Evolutionary conservation across 2,888 invertebrate species (phyloP).

Genomic region (Andricus quercusramuli): DNA sequence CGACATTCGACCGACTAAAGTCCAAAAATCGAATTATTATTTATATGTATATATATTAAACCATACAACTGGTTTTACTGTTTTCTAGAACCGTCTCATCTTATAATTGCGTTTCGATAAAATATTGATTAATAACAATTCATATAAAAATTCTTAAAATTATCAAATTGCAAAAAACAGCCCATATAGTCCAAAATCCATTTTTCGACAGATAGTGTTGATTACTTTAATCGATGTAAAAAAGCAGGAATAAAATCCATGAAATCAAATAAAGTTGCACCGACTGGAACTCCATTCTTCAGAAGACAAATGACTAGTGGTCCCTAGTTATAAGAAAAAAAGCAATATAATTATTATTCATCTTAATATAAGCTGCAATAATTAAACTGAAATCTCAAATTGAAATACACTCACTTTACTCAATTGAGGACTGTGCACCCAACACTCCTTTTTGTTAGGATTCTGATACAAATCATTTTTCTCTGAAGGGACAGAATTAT

Average conservation of each 20-base stretch:
- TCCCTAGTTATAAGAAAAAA: conserved; percentile 59
- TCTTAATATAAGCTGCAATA: background rate
- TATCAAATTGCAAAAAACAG: background rate
- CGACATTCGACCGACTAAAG: too few species aligned
- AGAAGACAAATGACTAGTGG: conserved; percentile 64
- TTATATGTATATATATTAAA: too few species aligned
- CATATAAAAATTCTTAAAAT: background rate
- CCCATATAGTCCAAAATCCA: too few species aligned
- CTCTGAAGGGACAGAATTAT: conserved; percentile 62
- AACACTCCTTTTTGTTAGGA: conserved; percentile 61
- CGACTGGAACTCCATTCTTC: conserved; percentile 60
- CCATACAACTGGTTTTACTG: background rate
- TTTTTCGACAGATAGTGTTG: too few species aligned
- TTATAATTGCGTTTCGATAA: background rate
- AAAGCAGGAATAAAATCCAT: conserved; percentile 63
- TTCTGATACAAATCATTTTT: conserved; percentile 65
- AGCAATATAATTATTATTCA: conserved; percentile 9
- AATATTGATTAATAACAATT: background rate
- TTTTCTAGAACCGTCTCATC: background rate
- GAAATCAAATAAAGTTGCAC: conserved; percentile 61
- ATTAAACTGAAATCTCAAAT: background rate
- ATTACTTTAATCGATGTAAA: conserved; percentile 55
- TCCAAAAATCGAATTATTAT: too few species aligned
- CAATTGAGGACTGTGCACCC: conserved; percentile 68
- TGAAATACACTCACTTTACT: conserved; percentile 52